Base-by-base conservation (phyloP, 2,888 invertebrate genomes). In the Heliconius erato region DNA sequence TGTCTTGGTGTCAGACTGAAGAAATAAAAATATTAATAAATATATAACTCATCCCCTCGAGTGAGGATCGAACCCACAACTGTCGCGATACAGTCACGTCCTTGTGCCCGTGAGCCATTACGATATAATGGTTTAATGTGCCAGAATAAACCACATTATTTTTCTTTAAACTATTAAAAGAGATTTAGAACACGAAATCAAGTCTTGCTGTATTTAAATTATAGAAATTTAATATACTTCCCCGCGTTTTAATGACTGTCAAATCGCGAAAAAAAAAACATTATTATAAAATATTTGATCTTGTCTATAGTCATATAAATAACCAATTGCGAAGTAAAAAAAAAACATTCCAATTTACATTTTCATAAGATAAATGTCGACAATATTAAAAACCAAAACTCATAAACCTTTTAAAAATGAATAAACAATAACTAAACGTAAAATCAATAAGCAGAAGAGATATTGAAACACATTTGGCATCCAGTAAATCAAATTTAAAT, bases 401-500 rank as follows among this genome's bases (percentile, higher is more conserved):
- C 69, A 40, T n/a, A 72, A 16, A 19, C 26, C 14, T 3, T 72
- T 49, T 72, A 44, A 26, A 26, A 72, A 49, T 28, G 26, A 26
- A 72, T 72, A 72, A 14, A 44, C n/a, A 44, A 72, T 80, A 84
- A 79, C 77, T 79, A 80, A 80, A 82, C 89, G 90, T 89, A 89
- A 89, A 90, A 90, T 88, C 88, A 90, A 93, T 93, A 92, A 92
- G 87, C 92, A 92, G 92, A 90, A 92, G 88, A 93, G 94, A 93
- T 91, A 94, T 92, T 91, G 91, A 87, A 87, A 86, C 88, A 89
- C 92, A 92, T 91, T 92, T 90, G 92, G 90, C 88, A 54, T 87
- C 86, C 91, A 90, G 92, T 95, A 95, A 95, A 95, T 95, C 94
- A 95, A 91, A 89, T 89, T 91, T 90, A 90, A 91, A 91, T 89